Conservation (phyloP, 2,888 invertebrate genomes). For the Neuroscelio doddi region DNA sequence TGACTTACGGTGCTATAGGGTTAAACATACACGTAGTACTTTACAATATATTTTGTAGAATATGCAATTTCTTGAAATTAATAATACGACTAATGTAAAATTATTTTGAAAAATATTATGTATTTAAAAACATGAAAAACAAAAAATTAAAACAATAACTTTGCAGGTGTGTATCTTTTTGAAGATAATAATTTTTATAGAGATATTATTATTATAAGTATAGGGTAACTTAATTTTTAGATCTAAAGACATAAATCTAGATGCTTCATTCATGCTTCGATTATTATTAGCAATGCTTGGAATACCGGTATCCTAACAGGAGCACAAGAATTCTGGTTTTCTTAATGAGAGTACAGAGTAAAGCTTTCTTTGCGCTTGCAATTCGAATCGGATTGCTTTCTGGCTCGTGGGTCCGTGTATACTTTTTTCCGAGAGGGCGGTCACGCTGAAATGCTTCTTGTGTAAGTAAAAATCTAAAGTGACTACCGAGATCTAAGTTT, state of each 20-base stretch:
- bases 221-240: no score
- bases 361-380: constrained; percentile 68
- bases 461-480: constrained; percentile 73
- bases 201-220: no score
- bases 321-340: constrained; percentile 58
- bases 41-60: no score
- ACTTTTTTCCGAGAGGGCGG: constrained; percentile 65
- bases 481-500: constrained; percentile 73
- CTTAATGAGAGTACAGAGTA: constrained; percentile 72
- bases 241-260: background rate
- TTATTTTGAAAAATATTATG: no score
- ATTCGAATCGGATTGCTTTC: constrained; percentile 61
- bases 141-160: no score
- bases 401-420: constrained; percentile 64
- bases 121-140: no score
- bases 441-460: constrained; percentile 71
- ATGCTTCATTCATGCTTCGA: constrained; percentile 5
- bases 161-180: no score
- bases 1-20: no score
- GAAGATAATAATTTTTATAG: no score
- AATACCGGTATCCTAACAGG: constrained; percentile 28
- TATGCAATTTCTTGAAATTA: no score
- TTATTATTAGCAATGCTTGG: constrained; percentile 32
- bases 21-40: no score
- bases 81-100: no score